Evolutionary conservation across 2,113 vertebrate genomes (phyloP).

Genomic region (Helogale parvula): DNA sequence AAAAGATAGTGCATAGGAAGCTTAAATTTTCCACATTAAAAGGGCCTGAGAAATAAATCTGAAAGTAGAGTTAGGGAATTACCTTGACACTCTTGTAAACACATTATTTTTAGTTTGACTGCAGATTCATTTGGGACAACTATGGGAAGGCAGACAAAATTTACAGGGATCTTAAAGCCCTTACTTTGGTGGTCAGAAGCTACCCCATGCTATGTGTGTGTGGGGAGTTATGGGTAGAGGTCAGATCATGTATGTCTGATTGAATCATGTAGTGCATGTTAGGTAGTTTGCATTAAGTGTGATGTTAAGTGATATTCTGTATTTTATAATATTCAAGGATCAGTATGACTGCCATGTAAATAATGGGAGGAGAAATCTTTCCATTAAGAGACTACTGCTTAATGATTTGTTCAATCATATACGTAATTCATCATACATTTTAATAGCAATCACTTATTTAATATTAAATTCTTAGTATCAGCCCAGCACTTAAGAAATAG

Average conservation of each 20-base stretch:
- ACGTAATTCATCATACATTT: neutral
- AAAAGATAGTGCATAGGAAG: neutral
- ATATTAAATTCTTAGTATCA: neutral
- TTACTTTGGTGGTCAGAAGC: neutral
- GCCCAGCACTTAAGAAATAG: neutral
- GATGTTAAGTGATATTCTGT: neutral
- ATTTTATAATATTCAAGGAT: neutral
- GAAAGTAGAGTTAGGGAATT: neutral
- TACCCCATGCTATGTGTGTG: neutral
- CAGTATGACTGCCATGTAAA: neutral
- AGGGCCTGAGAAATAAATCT: neutral
- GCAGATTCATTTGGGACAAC: neutral
- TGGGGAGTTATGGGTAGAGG: neutral
- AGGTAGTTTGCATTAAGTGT: neutral
- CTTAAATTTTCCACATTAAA: neutral
- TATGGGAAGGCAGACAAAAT: neutral
- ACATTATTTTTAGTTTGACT: neutral
- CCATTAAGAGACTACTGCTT: neutral
- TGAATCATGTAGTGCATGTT: neutral
- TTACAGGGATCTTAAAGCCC: neutral
- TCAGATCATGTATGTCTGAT: neutral
- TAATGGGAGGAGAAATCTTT: neutral
- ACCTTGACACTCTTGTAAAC: neutral
- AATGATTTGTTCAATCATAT: neutral
- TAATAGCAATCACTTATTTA: neutral